Percentiles rank a stretch among this genome's conserved stretches.
Conservation (phyloP, 1,140 invertebrate species). For the Protaetia brevitarsis region DNA sequence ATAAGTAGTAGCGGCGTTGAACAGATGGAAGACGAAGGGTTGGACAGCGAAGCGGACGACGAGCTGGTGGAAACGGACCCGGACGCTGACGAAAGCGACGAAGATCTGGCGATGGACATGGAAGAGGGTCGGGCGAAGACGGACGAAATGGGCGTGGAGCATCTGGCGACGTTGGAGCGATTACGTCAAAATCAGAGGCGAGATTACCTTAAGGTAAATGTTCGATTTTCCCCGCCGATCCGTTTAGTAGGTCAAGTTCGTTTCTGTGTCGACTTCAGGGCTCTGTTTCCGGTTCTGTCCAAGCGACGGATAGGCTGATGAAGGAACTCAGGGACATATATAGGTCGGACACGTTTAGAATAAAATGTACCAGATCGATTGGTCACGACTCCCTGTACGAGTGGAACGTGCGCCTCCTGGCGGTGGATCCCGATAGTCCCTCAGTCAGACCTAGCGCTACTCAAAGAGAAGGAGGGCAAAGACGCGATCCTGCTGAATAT, state of each 20-base stretch:
- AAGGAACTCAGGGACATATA: conserved; percentile 99
- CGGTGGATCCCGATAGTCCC: conserved; percentile 96
- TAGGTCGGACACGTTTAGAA: conserved; percentile 95
- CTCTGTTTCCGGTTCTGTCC: conserved; percentile 90
- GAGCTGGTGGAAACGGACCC: conserved; percentile 61
- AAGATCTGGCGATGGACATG: conserved; percentile 93
- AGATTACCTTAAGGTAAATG: conserved; percentile 68
- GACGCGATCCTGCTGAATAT: conserved; percentile 96
- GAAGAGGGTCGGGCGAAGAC: conserved; percentile 72
- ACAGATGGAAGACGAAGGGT: conserved; percentile 50
- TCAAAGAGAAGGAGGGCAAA: conserved; percentile 97
- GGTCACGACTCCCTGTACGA: conserved; percentile 98
- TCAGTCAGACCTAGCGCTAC: conserved; percentile 90
- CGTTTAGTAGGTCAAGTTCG: too few relatives aligned
- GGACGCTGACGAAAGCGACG: conserved; percentile 77
- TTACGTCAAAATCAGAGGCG: conserved; percentile 91
- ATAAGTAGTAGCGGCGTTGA: conserved; percentile 40
- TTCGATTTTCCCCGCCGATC: neutral
- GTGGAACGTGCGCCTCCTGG: conserved; percentile 96
- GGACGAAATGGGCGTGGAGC: conserved; percentile 90
- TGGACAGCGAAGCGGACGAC: conserved; percentile 50
- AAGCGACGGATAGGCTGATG: conserved; percentile 98
- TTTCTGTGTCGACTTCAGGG: too few relatives aligned
- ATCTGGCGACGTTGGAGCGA: conserved; percentile 88
- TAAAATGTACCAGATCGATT: conserved; percentile 82